Evolutionary conservation across 2,113 vertebrate species (phyloP), one percentile per base, ranked within the genome.

Genomic region (Oncorhynchus masou): DNA sequence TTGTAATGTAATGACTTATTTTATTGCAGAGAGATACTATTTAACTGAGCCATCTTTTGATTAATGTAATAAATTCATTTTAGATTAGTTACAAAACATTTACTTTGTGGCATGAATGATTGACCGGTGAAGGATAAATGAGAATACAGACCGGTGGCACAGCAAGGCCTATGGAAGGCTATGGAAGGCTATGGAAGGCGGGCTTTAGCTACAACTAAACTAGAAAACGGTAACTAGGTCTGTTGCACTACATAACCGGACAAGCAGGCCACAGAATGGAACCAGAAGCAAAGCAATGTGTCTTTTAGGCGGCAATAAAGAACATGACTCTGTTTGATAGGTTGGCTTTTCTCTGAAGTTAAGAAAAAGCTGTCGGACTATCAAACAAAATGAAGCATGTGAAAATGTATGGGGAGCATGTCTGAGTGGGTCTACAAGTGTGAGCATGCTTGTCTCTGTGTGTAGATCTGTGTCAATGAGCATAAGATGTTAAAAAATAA

Each of bases 131-230:
- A 80, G 54, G 84, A 85, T 71, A 64, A 80, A 88, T 87, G 89
- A 83, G 75, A 78, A 71, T 76, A 90, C 84, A 88, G 81, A 91
- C 81, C 87, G 88, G 86, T 90, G 88, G 89, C 88, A 79, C 68
- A 85, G 83, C 66, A 65, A 25, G 25, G 25, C 25, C 25, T n/a
- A n/a, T n/a, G n/a, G n/a, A n/a, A n/a, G n/a, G n/a, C 25, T n/a
- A n/a, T n/a, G n/a, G n/a, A n/a, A n/a, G n/a, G n/a, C 27, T 27
- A 27, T 78, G 70, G 64, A 72, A 64, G 79, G 60, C 73, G 70
- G 65, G 81, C 48, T 27, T 70, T 74, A 76, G 60, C 71, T 84
- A 54, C 62, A 68, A 62, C 70, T 72, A 79, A 49, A 70, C 51
- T 13, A 48, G 4, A 51, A 62, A 62, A 39, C 69, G 27, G 69